Base-by-base conservation (phyloP, 2,888 invertebrate genomes). In the Caenorhabditis sp. region DNA sequence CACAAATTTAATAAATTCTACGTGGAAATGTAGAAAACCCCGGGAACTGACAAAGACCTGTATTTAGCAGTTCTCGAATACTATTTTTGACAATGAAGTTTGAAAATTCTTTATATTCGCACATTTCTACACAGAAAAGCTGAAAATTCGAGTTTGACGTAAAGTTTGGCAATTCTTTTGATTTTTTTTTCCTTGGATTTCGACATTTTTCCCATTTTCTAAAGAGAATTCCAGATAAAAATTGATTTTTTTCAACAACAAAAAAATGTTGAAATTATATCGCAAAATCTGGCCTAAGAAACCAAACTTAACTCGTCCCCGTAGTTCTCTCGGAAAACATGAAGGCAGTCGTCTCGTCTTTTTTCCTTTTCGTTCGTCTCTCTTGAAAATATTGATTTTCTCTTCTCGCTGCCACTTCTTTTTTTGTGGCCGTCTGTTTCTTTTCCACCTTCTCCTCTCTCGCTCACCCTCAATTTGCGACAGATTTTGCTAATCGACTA, bases 371-470 rank as follows among this genome's bases (percentile, higher is more conserved):
- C 52, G 27, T 10, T 12, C 23, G 3, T 43, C 25, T 64, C 57
- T 69, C 64, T 69, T 69, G 69, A 69, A 59, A 59, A 20, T 64
- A 69, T 69, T 50, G 69, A 69, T 69, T 69, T 63, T 68, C 43
- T 43, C 17, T 43, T 43, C 43, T 17, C 43, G 14, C 43, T 14
- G 43, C 43, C 17, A 14, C 17, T 17, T 7, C 43, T 5, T 43
- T 27, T 53, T 62, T 50, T 59, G 52, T 54, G 23, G 2, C 43
- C 23, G 21, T 61, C 2, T 21, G 23, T 59, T 21, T 59, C 20
- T 66, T 59, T 60, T 5, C 8, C 21, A 60, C 49, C 49, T 63
- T 68, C 68, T 56, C 23, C 4, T 49, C 27, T 7, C 26, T 3
- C 8, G 8, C 5, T 12, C 54, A 54, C 17, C 25, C 20, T n/a